Percentiles rank a stretch among this genome's conserved stretches.
phyloP scores from a whole-genome alignment of 2,888 invertebrate genomes.

The Eustalomyia histrio region DNA sequence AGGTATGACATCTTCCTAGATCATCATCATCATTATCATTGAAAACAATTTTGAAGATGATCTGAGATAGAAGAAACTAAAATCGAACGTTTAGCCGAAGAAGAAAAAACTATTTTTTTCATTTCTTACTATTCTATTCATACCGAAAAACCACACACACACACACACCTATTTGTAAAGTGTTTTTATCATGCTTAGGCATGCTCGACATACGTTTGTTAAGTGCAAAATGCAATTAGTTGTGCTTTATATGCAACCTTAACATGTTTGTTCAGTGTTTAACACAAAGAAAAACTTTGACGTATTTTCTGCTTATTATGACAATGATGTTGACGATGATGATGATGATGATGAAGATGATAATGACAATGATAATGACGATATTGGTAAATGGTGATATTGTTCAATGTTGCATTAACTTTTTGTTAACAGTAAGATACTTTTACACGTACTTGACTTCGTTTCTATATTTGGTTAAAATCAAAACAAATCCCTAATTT shows the following conservation, averaged over 20 bases:
- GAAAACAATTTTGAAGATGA: conserved; percentile 1
- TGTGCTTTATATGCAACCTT: conserved; percentile 62
- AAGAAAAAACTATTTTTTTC: background rate
- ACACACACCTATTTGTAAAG: background rate
- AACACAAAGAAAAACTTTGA: background rate
- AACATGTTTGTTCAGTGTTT: background rate
- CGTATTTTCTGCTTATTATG: conserved; percentile 45
- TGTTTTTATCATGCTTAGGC: conserved; percentile 7
- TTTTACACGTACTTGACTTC: background rate
- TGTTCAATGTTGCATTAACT: background rate
- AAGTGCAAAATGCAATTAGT: conserved; percentile 67
- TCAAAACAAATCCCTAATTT: conserved; percentile 45
- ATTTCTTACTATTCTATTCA: background rate
- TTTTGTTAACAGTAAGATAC: background rate
- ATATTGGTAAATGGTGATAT: background rate
- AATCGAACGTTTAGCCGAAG: background rate
- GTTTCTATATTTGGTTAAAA: conserved; percentile 28
- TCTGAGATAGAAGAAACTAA: background rate
- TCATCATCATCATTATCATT: conserved; percentile 30
- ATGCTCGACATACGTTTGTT: conserved; percentile 27
- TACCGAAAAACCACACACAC: conserved; percentile 21
- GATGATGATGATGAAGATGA: no score
- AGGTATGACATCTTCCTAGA: conserved; percentile 63
- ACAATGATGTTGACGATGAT: background rate
- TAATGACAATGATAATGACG: background rate